Evolutionary conservation across 92 coral and sea anemone genomes (phyloP), one percentile per base, ranked within the genome.

Genomic region (Hydrozoanthus gracilis): DNA sequence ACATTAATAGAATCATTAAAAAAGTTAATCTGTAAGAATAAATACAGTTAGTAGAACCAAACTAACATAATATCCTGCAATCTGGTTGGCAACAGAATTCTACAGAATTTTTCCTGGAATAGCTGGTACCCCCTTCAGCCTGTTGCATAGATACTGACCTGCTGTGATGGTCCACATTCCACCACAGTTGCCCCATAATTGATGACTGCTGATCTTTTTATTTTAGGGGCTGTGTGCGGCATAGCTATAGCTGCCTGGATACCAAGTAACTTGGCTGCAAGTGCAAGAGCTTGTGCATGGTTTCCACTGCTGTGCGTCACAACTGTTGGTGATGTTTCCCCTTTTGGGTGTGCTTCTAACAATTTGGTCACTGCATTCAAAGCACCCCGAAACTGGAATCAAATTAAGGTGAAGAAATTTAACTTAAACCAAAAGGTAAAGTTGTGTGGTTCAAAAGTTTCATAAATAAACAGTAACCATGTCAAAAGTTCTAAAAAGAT

Each of bases 261-360:
- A 68, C 93, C 95, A 87, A 66, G 88, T 9, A 92, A 68, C 71
- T 89, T 93, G 69, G 99, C 95, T 65, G 99, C 96, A 51, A 96
- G 90, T 3, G 99, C 98, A 61, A 96, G 88, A 3, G 98, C 99
- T 82, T 96, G 99, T 8, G 94, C 99, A 60, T 96, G 99, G 75
- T 96, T 96, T 11, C 99, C 99, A 82, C 99, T 96, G 74, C 99
- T 96, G 87, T 95, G 95, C 47, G 99, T 96, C 13, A 96, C 99
- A 3, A 95, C 93, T 3, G 94, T 93, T 18, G 95, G 94, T 46
- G 39, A 27, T 27, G 79, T 78, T 20, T 93, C 87, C 15, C 82
- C 91, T 44, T 44, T 72, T 52, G 91, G 86, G 51, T 56, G 86
- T 45, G 89, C 83, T 71, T 95, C 93, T 4, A 92, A 47, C 44